Base-by-base conservation (phyloP, 2,113 vertebrate species). In the Corydoras maculifer region DNA sequence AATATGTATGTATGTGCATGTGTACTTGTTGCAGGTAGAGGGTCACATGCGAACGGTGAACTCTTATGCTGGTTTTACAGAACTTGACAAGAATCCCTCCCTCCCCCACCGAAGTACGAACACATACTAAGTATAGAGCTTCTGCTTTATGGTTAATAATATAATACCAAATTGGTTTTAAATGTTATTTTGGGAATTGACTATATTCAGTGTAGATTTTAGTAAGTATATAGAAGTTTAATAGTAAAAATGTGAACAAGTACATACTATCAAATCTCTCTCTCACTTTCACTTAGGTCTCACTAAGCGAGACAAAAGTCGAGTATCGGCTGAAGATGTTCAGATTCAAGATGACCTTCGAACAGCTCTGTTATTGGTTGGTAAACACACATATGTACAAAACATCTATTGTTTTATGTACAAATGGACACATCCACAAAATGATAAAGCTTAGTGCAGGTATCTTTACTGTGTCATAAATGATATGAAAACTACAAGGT, bases 51-150 rank as follows among this genome's bases (percentile, higher is more conserved):
- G 89, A 78, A 90, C 88, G 0, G 88, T 94, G 72, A 91, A 91
- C 86, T 95, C 94, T 7, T 92, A 90, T 2, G 84, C 90, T 69
- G 94, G 91, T 11, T 95, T 97, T 81, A 87, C 89, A 2, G 93
- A 97, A 48, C 86, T 90, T 65, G 83, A 84, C 76, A 83, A 79
- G 82, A 87, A 80, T 58, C 90, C 91, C 0, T 9, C 88, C 73
- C 79, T 88, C 77, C 84, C 85, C 73, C 92, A 86, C 70, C 88
- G 92, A 61, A 25, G 96, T 98, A 85, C 91, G 91, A 80, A 8
- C 32, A 43, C 32, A 3, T 35, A 35, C 32, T 43, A 8, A 5
- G 7, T 5, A 43, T 43, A 43, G 35, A 43, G 7, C 7, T 43
- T 43, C 35, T 5, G 7, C 7, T 43, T 43, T 2, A 43, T 43